Evolutionary conservation across 2,113 vertebrate species (phyloP).

Genomic region (Jacana jacana): DNA sequence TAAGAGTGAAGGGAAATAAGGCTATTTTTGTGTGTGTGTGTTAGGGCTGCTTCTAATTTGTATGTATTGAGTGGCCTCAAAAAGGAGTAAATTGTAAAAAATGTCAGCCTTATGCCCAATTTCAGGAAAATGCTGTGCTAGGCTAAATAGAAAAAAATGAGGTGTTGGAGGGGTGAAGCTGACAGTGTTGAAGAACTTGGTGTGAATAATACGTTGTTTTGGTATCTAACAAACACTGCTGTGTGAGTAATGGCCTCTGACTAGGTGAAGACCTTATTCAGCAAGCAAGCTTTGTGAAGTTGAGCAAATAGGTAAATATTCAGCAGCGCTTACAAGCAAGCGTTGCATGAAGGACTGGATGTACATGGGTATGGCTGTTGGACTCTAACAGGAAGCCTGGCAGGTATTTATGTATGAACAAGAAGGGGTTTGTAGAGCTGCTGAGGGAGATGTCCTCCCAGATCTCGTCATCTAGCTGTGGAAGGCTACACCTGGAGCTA

Average conservation of each 20-base stretch:
- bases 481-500: neutral
- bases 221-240: neutral
- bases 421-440: neutral
- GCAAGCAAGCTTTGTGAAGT: neutral
- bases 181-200: neutral
- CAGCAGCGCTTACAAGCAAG: neutral
- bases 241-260: neutral
- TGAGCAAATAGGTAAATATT: neutral
- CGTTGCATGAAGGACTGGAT: neutral
- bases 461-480: neutral
- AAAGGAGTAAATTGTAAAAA: neutral
- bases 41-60: neutral
- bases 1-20: neutral
- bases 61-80: fast-evolving
- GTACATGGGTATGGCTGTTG: neutral
- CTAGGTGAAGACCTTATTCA: neutral
- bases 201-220: neutral
- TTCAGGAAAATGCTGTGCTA: neutral
- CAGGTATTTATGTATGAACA: neutral
- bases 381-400: neutral
- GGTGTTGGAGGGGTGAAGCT: neutral
- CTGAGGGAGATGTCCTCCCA: neutral
- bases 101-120: neutral
- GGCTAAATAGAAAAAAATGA: constrained; percentile 11
- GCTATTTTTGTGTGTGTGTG: neutral